A percentile compares a stretch with the other conserved stretches of the same genome.
Conservation (phyloP, 2,113 vertebrate genomes). For the Catharus fuscescens region DNA sequence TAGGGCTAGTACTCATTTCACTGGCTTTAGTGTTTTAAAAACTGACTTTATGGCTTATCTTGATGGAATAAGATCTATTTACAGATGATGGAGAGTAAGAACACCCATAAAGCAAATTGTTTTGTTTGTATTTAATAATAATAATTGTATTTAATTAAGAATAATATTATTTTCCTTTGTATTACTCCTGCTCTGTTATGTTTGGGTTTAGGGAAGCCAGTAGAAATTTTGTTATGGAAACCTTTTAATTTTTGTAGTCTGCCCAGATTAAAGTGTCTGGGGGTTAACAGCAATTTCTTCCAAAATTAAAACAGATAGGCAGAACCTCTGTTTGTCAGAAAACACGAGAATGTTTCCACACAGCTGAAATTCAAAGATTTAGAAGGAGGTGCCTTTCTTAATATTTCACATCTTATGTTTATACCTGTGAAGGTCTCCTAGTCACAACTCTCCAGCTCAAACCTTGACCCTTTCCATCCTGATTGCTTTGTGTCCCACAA, state of each 20-base stretch:
- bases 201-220: neutral
- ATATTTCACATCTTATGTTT: neutral
- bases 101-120: neutral
- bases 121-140: neutral
- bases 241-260: neutral
- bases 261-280: neutral
- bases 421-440: neutral
- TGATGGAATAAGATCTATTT: neutral
- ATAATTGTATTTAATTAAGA: neutral
- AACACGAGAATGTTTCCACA: neutral
- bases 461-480: neutral
- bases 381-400: neutral
- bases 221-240: neutral
- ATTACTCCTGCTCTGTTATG: neutral
- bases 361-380: neutral
- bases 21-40: neutral
- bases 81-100: neutral
- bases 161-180: neutral
- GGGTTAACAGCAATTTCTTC: neutral
- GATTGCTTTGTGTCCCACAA: neutral
- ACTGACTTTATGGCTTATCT: neutral
- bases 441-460: neutral
- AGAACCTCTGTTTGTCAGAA: neutral
- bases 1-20: neutral
- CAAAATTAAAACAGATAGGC: neutral